Evolutionary conservation across 2,888 invertebrate species (phyloP).

Genomic region (Sarcophaga caerulescens): DNA sequence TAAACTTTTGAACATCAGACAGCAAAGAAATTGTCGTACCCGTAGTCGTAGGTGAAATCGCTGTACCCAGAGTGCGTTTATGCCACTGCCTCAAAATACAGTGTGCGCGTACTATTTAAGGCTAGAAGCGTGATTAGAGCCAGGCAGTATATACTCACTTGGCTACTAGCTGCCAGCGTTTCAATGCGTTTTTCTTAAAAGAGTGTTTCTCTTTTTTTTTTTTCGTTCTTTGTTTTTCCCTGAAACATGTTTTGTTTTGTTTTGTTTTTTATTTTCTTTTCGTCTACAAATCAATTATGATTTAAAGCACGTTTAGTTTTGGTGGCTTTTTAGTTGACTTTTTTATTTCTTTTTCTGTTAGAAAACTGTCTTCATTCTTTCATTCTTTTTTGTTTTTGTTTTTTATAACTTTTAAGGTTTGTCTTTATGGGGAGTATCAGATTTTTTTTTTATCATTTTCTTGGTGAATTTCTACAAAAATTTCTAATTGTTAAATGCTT

Average conservation of each 20-base stretch:
- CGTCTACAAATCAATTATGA: slow-evolving; percentile 65
- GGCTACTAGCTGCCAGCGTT: slow-evolving; percentile 52
- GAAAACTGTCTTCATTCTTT: slow-evolving; percentile 30
- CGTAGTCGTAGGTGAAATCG: slow-evolving; percentile 67
- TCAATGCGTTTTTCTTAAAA: slow-evolving; percentile 41
- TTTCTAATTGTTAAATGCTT: slow-evolving; percentile 60
- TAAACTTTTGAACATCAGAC: slow-evolving; percentile 50
- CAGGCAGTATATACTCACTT: slow-evolving; percentile 37
- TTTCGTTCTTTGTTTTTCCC: slow-evolving; percentile 36
- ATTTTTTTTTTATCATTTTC: neutral
- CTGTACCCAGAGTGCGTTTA: slow-evolving; percentile 50
- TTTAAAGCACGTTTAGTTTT: slow-evolving; percentile 67
- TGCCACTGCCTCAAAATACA: slow-evolving; percentile 29
- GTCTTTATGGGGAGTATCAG: slow-evolving; percentile 12
- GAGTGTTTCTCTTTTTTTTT: neutral
- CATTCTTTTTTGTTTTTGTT: too few relatives aligned
- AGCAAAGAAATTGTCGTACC: slow-evolving; percentile 52
- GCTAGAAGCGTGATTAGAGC: slow-evolving; percentile 34
- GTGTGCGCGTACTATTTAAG: neutral
- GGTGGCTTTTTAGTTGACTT: slow-evolving; percentile 26
- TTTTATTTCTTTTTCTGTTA: slow-evolving; percentile 27
- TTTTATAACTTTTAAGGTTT: slow-evolving; percentile 55
- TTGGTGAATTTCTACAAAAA: slow-evolving; percentile 56
- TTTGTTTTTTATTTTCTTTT: neutral
- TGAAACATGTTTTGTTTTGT: slow-evolving; percentile 43